Evolutionary conservation across 2,113 vertebrate species (phyloP).

Genomic region (Zosterops lateralis): DNA sequence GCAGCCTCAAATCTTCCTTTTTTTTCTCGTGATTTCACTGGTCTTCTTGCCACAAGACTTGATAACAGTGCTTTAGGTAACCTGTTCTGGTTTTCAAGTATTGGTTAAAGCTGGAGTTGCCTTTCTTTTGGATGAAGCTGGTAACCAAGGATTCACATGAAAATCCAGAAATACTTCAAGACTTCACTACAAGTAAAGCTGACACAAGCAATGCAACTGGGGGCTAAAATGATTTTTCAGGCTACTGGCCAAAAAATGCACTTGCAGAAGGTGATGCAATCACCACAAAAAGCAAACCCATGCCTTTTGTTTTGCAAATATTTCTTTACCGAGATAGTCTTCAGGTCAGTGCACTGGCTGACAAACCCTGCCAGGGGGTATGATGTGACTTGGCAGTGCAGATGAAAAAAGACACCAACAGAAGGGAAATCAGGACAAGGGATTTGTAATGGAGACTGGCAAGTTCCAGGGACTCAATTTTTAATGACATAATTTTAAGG

Average conservation of each 20-base stretch:
- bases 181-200: neutral
- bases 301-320: neutral
- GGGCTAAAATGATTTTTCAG: neutral
- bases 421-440: slow-evolving; percentile 47
- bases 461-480: slow-evolving; percentile 2
- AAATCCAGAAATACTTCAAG: neutral
- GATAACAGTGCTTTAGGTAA: neutral
- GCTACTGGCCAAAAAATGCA: neutral
- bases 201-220: neutral
- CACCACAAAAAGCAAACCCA: neutral
- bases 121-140: neutral
- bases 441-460: slow-evolving; percentile 38
- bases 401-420: neutral
- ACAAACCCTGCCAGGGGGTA: neutral
- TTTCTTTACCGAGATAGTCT: neutral
- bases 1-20: neutral
- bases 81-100: neutral
- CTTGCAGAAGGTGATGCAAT: neutral
- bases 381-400: neutral
- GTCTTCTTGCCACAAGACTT: neutral
- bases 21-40: neutral
- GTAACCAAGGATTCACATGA: neutral
- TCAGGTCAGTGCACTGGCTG: neutral
- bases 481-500: slow-evolving; percentile 54
- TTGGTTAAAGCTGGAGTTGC: neutral